Evolutionary conservation across 2,888 invertebrate species (phyloP), one percentile per base, ranked within the genome.

Genomic region (Synanthedon formicaeformis): DNA sequence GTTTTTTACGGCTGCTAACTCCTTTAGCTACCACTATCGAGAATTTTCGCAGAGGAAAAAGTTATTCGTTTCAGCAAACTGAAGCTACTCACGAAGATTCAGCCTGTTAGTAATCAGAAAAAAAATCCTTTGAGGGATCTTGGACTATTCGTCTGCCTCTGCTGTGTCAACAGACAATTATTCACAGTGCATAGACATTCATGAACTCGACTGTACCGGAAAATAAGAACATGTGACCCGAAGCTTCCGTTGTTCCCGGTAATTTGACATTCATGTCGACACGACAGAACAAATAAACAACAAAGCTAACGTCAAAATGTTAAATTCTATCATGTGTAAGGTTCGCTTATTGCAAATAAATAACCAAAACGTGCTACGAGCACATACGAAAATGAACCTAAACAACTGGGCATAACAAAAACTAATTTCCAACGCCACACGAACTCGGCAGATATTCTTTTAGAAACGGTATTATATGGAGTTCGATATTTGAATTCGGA

Each of bases 401-500:
- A 34, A 34, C 10, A 34, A 34, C 34, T 34, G 2, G 12, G 8
- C 5, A 8, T 0, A 45, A 45, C 13, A 45, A 45, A 45, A 45
- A 12, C 45, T n/a, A 12, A 45, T 13, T 45, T 45, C 45, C 1
- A 45, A 45, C 8, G 45, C 1, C 45, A 45, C 5, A n/a, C 14
- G 45, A 13, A 45, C 14, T 8, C 1, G n/a, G n/a, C 45, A 12
- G 45, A 13, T 45, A 45, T 45, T 45, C 45, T 48, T 51, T 52
- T 55, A 55, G 51, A 53, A 40, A 45, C 52, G 40, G 34, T 45
- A 50, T 55, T 53, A 55, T 55, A 23, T 52, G 50, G 49, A 41
- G 52, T 55, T 52, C 51, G 51, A 14, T 11, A 45, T 41, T 40
- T 52, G 45, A 54, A 49, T 54, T 54, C 48, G 13, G 14, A 54